phyloP scores from a whole-genome alignment of 2,888 invertebrate genomes.

The Asteroscopus sphinx region DNA sequence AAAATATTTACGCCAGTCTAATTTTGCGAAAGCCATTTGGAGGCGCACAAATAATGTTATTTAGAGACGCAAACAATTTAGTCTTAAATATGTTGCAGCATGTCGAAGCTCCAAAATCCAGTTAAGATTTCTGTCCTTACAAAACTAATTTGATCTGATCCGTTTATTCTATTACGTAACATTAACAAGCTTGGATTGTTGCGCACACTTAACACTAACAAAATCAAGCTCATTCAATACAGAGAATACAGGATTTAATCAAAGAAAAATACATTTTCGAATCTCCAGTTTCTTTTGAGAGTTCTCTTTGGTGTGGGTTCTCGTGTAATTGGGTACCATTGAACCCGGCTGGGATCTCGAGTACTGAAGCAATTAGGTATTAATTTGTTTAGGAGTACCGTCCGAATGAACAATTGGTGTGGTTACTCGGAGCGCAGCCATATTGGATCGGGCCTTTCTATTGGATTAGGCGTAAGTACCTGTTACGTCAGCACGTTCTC shows the following conservation, averaged over 20 bases:
- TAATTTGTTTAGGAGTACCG: constrained; percentile 71
- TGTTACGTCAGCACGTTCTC: constrained; percentile 30
- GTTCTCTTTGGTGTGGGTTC: constrained; percentile 39
- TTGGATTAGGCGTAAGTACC: constrained; percentile 43
- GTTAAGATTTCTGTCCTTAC: constrained; percentile 10
- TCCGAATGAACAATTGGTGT: constrained; percentile 69
- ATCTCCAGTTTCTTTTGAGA: constrained; percentile 47
- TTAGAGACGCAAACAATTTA: too few species aligned
- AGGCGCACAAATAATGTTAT: too few species aligned
- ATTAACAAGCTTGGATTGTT: constrained; percentile 17
- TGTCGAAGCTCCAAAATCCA: not conserved
- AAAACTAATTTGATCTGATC: constrained; percentile 17
- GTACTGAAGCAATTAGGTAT: constrained; percentile 68
- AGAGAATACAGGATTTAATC: constrained; percentile 59
- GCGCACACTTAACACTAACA: constrained; percentile 32
- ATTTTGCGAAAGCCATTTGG: too few species aligned
- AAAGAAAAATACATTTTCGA: constrained; percentile 60
- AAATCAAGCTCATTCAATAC: constrained; percentile 35
- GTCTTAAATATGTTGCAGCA: too few species aligned
- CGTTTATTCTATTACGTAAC: constrained; percentile 18
- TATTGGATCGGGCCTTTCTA: constrained; percentile 43
- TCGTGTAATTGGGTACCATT: constrained; percentile 64
- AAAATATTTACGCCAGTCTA: too few species aligned
- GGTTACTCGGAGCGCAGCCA: constrained; percentile 59
- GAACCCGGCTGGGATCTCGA: constrained; percentile 45